Evolutionary conservation across 2,888 invertebrate genomes (phyloP).

Genomic region (Kryphioiulus occultus): DNA sequence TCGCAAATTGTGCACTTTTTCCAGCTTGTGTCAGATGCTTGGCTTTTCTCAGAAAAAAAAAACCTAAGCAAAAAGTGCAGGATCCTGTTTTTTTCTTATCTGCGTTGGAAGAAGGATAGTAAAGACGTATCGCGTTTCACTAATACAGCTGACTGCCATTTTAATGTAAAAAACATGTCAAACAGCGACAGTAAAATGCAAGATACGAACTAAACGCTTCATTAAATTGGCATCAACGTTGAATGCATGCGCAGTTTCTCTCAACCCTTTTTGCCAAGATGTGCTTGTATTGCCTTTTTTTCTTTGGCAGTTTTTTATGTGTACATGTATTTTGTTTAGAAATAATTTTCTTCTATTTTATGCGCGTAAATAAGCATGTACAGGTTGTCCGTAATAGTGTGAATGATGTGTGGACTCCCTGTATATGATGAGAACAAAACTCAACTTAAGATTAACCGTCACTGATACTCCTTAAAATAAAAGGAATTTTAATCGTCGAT

Average conservation of each 20-base stretch:
- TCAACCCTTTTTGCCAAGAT: not conserved
- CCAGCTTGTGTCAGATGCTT: not conserved
- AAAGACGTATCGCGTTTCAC: not conserved
- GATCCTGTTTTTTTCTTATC: not conserved
- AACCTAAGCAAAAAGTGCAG: not conserved
- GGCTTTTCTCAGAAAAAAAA: not conserved
- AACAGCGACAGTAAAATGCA: constrained; percentile 10
- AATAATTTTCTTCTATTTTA: not conserved
- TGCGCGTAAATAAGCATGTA: no score
- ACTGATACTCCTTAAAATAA: no score
- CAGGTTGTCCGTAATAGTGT: not conserved
- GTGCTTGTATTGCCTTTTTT: not conserved
- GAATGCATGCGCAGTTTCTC: not conserved
- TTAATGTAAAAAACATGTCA: not conserved
- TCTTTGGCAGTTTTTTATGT: no score
- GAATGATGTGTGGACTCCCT: not conserved
- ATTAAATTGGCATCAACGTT: constrained; percentile 14
- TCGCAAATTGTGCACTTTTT: not conserved
- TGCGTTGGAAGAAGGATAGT: not conserved
- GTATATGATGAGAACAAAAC: not conserved
- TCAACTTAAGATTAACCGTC: no score
- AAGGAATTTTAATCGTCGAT: not conserved
- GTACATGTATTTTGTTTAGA: no score
- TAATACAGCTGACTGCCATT: constrained; percentile 24
- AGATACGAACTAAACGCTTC: constrained; percentile 30